Conservation (phyloP, 2,797 vertebrate species). For the Onychomys leucogaster region DNA sequence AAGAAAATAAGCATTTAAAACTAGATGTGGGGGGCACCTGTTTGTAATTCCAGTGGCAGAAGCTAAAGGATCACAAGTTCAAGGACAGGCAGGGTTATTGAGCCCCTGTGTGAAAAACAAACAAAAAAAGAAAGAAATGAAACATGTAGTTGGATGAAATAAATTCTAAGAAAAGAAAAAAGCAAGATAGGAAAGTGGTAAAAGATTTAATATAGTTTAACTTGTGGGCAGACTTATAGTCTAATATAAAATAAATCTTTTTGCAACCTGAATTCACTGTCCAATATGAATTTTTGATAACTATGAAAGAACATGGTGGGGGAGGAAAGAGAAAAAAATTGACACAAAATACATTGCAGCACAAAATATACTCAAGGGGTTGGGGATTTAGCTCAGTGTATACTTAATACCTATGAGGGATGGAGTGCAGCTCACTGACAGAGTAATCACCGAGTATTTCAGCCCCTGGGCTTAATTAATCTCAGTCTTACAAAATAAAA, state of each 20-base stretch:
- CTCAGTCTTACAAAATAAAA: neutral
- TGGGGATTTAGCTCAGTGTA: too few species aligned
- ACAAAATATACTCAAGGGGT: slow-evolving; percentile 49
- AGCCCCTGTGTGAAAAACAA: neutral
- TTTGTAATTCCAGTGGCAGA: neutral
- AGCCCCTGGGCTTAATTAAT: neutral
- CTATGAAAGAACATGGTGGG: neutral
- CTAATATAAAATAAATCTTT: neutral
- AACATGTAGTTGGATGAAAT: slow-evolving; percentile 42
- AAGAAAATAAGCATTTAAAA: slow-evolving; percentile 19
- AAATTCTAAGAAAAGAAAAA: slow-evolving; percentile 24
- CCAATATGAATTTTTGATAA: neutral
- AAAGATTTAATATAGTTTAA: neutral
- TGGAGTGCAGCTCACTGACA: neutral
- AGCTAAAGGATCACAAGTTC: neutral
- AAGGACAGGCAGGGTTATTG: neutral
- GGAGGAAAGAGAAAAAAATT: neutral
- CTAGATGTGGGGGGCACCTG: neutral
- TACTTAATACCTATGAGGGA: neutral
- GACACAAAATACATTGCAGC: neutral
- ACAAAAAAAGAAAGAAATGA: neutral
- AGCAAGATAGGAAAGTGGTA: slow-evolving; percentile 13
- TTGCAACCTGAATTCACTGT: neutral
- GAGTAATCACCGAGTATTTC: neutral
- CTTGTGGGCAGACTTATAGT: neutral